phyloP scores from a whole-genome alignment of 2,113 vertebrate species.

The Copsychus sechellarum region DNA sequence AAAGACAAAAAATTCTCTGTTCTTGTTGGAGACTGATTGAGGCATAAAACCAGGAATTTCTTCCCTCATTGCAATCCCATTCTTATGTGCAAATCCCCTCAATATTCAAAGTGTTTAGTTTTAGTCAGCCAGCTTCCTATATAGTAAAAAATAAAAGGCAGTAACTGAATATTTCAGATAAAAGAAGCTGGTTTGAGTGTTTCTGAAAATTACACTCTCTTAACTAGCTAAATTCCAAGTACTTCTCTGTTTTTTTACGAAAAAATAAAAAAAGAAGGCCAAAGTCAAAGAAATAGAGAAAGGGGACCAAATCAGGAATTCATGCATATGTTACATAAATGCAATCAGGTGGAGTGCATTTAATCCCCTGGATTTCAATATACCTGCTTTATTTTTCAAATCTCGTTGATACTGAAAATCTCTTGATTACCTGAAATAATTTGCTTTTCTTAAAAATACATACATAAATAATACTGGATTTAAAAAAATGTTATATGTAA shows the following conservation, averaged over 20 bases:
- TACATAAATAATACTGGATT: not conserved
- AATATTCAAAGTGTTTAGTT: not conserved
- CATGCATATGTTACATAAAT: conserved; percentile 33
- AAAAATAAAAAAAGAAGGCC: not conserved
- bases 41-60: not conserved
- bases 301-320: not conserved
- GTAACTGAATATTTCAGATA: not conserved
- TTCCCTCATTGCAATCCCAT: not conserved
- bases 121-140: not conserved
- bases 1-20: not conserved
- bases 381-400: conserved; percentile 18
- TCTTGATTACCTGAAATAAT: conserved; percentile 6
- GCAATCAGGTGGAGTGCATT: conserved; percentile 30
- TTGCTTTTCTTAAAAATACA: not conserved
- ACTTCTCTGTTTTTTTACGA: not conserved
- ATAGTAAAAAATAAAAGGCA: not conserved
- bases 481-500: not conserved
- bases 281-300: not conserved
- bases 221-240: not conserved
- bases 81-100: not conserved
- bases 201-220: not conserved
- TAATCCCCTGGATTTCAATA: conserved; percentile 22
- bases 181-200: not conserved
- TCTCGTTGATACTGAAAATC: not conserved
- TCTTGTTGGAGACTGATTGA: not conserved